Conservation (phyloP, 2,888 invertebrate genomes). For the Drosophila robusta region DNA sequence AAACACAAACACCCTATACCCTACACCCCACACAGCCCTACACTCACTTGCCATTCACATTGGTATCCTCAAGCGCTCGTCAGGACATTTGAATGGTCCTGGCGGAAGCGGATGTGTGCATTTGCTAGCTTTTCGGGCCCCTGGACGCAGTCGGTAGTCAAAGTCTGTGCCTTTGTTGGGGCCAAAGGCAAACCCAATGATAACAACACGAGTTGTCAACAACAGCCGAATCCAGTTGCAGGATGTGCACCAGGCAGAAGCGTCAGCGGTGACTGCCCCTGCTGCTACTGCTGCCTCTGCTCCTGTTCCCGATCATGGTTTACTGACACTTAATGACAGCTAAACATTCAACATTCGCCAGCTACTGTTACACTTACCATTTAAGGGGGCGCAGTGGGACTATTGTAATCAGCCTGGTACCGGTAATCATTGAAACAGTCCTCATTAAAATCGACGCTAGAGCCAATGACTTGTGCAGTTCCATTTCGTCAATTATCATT, state of each 20-base stretch:
- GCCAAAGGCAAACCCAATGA: constrained; percentile 30
- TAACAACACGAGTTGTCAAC: constrained; percentile 53
- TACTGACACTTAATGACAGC: constrained; percentile 81
- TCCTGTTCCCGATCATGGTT: constrained; percentile 65
- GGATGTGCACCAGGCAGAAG: constrained; percentile 28
- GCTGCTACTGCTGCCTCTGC: not conserved
- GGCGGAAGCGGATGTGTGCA: constrained; percentile 72
- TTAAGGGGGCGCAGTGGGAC: not conserved
- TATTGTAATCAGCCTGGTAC: constrained; percentile 33
- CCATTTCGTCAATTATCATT: constrained; percentile 38
- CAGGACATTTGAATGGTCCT: constrained; percentile 46
- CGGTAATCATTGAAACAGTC: constrained; percentile 46
- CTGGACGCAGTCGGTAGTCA: constrained; percentile 21
- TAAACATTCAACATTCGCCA: constrained; percentile 70
- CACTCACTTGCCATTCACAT: constrained; percentile 14
- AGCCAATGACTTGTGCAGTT: constrained; percentile 71
- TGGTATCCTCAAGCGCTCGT: constrained; percentile 22
- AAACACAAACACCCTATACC: not conserved
- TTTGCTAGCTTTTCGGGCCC: constrained; percentile 44
- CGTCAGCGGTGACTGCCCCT: constrained; percentile 3
- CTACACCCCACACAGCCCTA: not conserved
- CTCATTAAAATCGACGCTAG: constrained; percentile 61
- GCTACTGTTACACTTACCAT: constrained; percentile 46
- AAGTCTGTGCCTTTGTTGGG: constrained; percentile 51
- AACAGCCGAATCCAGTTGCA: constrained; percentile 39